phyloP scores from a whole-genome alignment of 2,888 invertebrate genomes.

The Chirona hameri region DNA sequence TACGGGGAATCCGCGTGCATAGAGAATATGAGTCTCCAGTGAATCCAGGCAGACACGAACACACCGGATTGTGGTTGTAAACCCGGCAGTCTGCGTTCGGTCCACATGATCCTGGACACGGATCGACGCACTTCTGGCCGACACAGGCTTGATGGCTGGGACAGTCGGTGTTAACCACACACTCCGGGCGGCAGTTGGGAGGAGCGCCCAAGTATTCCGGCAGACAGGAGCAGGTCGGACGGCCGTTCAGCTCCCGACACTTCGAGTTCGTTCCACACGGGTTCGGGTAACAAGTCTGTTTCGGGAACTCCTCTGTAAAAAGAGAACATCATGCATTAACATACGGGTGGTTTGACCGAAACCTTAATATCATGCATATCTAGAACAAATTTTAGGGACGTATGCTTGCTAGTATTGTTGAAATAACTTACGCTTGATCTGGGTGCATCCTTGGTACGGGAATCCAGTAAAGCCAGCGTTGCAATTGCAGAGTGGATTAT shows the following conservation, averaged over 20 bases:
- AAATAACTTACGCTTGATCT: slow-evolving; percentile 47
- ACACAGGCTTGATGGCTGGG: slow-evolving; percentile 39
- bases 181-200: slow-evolving; percentile 72
- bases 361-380: background rate
- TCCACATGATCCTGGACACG: slow-evolving; percentile 81
- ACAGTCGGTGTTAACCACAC: slow-evolving; percentile 69
- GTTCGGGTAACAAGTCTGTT: slow-evolving; percentile 44
- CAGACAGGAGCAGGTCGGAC: slow-evolving; percentile 60
- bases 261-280: slow-evolving; percentile 55
- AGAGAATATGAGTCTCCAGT: slow-evolving; percentile 75
- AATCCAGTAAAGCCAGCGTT: slow-evolving; percentile 88
- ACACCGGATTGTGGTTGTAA: slow-evolving; percentile 62
- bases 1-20: slow-evolving; percentile 67
- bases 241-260: slow-evolving; percentile 60
- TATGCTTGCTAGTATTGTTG: too few species aligned
- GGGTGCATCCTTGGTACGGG: slow-evolving; percentile 72
- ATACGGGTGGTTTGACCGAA: background rate
- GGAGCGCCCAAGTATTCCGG: slow-evolving; percentile 76
- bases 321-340: background rate
- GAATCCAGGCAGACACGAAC: slow-evolving; percentile 73
- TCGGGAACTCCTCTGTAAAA: background rate
- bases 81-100: slow-evolving; percentile 79
- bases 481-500: slow-evolving; percentile 80
- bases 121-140: too few species aligned
- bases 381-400: background rate